Evolutionary conservation across 2,113 vertebrate species (phyloP), one percentile per base, ranked within the genome.

Genomic region (Perognathus longimembris): DNA sequence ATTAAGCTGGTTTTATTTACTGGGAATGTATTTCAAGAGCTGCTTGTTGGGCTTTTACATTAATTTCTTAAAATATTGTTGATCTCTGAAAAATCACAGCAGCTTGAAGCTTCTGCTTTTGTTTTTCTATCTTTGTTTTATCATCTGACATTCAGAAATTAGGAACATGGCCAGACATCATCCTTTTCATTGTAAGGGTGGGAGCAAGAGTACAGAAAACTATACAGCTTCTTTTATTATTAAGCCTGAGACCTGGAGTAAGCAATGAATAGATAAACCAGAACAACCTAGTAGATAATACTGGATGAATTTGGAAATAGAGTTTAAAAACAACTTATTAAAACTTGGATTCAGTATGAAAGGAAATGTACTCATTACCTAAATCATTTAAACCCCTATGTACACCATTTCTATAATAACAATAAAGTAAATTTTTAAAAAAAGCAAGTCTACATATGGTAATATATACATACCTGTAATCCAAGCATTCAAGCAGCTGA

Each of bases 11-110:
- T 88, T 73, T 87, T 81, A 77, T 76, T 91, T 88, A 42, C 50
- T 34, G 15, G 9, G 76, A 34, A 59, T 89, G 1, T 32, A 74
- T 77, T 92, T 88, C 30, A 78, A 15, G 32, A 92, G 40, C 18
- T 80, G 20, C 45, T 57, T 50, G 21, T 75, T 84, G 59, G 38
- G 10, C 45, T 64, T 94, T 85, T 78, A 64, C 0, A n/a, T 87
- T 69, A 59, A 2, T 92, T 93, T 84, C 45, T 80, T 80, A 87
- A 71, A 93, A 61, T 87, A 75, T 70, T 86, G 18, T 63, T 86
- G 40, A 74, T 84, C 28, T 80, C n/a, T 77, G 26, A 59, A 88
- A 67, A 54, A 32, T 30, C n/a, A 14, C 21, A 77, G 30, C 8
- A 73, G 32, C 78, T 57, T 63, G 6, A 84, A 67, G 45, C 21